These are phyloP conservation scores for Macrotus californicus DNA, from an alignment of 2,113 vertebrate species.

Conservation along the genomic window DNA sequence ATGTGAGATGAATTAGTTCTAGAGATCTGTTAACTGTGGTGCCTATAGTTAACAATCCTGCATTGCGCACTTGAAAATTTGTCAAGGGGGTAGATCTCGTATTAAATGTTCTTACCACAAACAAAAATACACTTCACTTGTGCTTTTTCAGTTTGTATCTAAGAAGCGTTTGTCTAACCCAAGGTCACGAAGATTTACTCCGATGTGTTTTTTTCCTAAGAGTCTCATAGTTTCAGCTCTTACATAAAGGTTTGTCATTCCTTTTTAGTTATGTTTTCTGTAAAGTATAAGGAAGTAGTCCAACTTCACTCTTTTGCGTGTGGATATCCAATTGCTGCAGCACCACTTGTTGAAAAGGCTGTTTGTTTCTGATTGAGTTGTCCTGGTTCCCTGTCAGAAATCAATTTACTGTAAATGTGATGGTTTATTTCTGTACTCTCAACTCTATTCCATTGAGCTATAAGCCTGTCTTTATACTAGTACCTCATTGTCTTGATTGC, in stretches of 20 bases:
- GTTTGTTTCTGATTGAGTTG: neutral
- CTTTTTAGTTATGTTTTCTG: neutral
- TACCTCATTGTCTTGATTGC: neutral
- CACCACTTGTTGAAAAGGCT: neutral
- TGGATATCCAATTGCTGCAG: neutral
- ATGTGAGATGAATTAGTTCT: neutral
- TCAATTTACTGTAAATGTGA: neutral
- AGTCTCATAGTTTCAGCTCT: neutral
- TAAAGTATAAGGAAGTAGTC: neutral
- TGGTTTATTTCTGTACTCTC: neutral
- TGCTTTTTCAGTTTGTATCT: neutral
- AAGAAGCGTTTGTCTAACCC: neutral
- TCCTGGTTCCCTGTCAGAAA: neutral
- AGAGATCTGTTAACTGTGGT: neutral
- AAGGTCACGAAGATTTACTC: neutral
- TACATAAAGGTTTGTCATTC: neutral
- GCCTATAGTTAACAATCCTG: neutral
- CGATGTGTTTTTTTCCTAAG: neutral
- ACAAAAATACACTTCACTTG: neutral
- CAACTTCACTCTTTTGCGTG: neutral
- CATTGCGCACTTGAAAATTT: neutral
- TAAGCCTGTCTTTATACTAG: neutral
- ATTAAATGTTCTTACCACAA: neutral
- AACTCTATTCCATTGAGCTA: neutral
- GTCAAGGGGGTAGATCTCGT: neutral